Evolutionary conservation across 2,797 vertebrate genomes (phyloP).

Genomic region (Triplophysa yarkandensis): DNA sequence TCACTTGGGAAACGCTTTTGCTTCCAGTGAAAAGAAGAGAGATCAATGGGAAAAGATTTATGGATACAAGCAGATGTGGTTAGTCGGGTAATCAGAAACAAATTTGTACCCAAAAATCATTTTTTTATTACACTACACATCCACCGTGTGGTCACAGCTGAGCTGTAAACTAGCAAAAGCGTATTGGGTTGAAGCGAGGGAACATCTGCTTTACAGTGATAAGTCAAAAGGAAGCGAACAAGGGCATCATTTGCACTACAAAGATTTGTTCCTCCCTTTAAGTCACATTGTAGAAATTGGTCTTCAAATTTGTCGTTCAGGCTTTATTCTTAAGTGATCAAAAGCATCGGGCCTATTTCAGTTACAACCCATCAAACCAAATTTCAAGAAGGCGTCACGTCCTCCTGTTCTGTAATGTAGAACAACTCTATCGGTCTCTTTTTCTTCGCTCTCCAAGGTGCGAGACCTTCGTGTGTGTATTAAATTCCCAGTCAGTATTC

Average conservation of each 20-base stretch:
- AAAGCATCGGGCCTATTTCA: conserved; percentile 10
- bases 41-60: not conserved
- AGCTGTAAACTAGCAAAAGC: conserved; percentile 52
- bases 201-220: conserved; percentile 63
- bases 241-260: conserved; percentile 68
- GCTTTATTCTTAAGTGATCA: conserved; percentile 51
- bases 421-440: not conserved
- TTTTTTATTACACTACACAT: conserved; percentile 66
- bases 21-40: not conserved
- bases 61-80: conserved; percentile 1
- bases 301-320: conserved; percentile 36
- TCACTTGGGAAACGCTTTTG: conserved; percentile 6
- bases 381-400: not conserved
- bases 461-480: not conserved
- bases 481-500: not conserved
- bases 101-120: conserved; percentile 39
- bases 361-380: not conserved
- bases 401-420: not conserved
- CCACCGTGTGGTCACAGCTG: conserved; percentile 46
- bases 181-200: conserved; percentile 56
- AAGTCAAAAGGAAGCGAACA: conserved; percentile 62
- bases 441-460: not conserved
- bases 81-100: conserved; percentile 21
- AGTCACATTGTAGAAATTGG: conserved; percentile 53
- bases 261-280: conserved; percentile 53